These are phyloP conservation scores for Thymelicus acteon DNA, from an alignment of 2,888 invertebrate species.

Conservation along the genomic window DNA sequence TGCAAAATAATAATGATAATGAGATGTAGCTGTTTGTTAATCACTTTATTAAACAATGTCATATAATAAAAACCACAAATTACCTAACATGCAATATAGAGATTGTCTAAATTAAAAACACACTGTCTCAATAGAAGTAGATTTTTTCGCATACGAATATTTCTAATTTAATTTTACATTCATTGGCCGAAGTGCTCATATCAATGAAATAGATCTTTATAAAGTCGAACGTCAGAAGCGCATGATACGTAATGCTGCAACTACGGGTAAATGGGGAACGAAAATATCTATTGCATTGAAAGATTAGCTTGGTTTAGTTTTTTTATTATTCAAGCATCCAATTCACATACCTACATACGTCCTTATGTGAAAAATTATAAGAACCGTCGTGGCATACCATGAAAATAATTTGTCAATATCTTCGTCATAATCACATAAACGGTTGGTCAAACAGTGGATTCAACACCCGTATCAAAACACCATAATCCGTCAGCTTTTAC, in stretches of 20 bases:
- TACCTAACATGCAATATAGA: too few species aligned
- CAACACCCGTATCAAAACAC: neutral
- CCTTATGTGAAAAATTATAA: too few species aligned
- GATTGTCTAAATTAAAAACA: too few species aligned
- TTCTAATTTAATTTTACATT: neutral
- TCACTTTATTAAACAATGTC: too few species aligned
- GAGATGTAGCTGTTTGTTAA: neutral
- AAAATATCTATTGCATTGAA: neutral
- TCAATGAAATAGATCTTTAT: conserved; percentile 20
- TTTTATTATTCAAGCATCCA: too few species aligned
- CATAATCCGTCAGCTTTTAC: conserved; percentile 11
- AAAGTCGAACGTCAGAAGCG: conserved; percentile 3
- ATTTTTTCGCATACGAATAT: neutral
- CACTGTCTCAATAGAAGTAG: too few species aligned
- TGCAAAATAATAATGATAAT: too few species aligned
- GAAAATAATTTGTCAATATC: neutral
- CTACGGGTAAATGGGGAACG: conserved; percentile 3
- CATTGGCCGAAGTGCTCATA: neutral
- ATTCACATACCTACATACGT: too few species aligned
- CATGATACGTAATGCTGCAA: conserved; percentile 17
- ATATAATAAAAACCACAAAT: too few species aligned
- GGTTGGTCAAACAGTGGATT: neutral
- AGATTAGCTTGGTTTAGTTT: neutral
- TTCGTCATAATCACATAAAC: neutral
- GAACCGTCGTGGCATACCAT: too few species aligned